Evolutionary conservation across 2,888 invertebrate genomes (phyloP).

Genomic region (Lagria hirta): DNA sequence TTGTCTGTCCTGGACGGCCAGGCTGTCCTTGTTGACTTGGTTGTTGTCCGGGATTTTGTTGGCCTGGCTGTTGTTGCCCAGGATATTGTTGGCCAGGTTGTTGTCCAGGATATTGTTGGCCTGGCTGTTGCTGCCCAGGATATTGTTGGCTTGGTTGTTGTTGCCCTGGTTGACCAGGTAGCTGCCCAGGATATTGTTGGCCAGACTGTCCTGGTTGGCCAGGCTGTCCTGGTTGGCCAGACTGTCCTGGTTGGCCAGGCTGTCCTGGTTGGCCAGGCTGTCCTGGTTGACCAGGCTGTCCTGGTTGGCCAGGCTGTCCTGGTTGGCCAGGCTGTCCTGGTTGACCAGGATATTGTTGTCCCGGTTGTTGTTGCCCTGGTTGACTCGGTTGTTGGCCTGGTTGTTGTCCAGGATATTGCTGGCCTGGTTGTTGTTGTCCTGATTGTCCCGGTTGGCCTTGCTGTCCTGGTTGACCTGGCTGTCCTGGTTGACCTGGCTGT

Average conservation of each 20-base stretch:
- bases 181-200: slow-evolving; percentile 2
- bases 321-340: slow-evolving; percentile 26
- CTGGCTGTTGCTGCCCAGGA: slow-evolving; percentile 16
- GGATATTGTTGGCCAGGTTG: too few species aligned
- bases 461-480: slow-evolving; percentile 19
- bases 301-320: slow-evolving; percentile 21
- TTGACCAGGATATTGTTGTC: slow-evolving; percentile 11
- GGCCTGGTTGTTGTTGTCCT: slow-evolving; percentile 22
- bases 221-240: slow-evolving; percentile 26
- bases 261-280: slow-evolving; percentile 15
- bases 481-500: slow-evolving; percentile 24
- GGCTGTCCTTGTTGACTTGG: too few species aligned
- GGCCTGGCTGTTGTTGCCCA: too few species aligned
- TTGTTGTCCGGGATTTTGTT: slow-evolving; percentile 21
- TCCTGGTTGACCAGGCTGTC: slow-evolving; percentile 18
- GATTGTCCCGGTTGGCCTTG: slow-evolving; percentile 17
- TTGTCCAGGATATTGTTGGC: too few species aligned
- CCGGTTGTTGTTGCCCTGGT: slow-evolving; percentile 24
- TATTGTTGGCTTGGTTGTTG: slow-evolving; percentile 39
- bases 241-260: slow-evolving; percentile 22
- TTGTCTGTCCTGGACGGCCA: too few species aligned
- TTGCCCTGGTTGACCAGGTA: slow-evolving; percentile 30
- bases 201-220: slow-evolving; percentile 7
- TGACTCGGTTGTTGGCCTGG: slow-evolving; percentile 26
- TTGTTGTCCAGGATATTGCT: slow-evolving; percentile 10